These are phyloP conservation scores for Trematomus bernacchii DNA, from an alignment of 2,797 vertebrate species.

Conservation along the genomic window DNA sequence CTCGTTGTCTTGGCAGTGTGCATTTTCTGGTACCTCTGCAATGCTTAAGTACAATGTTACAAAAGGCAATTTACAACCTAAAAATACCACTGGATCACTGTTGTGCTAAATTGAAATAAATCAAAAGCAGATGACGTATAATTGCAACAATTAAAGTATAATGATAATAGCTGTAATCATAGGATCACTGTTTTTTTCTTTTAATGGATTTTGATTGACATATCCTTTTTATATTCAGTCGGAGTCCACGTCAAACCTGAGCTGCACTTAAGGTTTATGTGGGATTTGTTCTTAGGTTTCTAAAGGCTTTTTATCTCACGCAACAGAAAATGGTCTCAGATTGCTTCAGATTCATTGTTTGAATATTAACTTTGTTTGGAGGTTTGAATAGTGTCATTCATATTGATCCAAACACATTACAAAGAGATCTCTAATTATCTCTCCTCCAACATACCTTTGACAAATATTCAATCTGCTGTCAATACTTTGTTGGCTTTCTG, in stretches of 20 bases:
- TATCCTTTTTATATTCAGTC: conserved; percentile 21
- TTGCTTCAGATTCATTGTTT: conserved; percentile 31
- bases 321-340: conserved; percentile 15
- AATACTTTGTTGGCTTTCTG: conserved; percentile 44
- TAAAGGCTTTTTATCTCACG: background rate
- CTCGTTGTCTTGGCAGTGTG: conserved; percentile 19
- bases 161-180: conserved; percentile 51
- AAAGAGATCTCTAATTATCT: conserved; percentile 51
- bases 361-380: conserved; percentile 30
- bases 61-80: conserved; percentile 53
- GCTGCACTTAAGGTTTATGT: conserved; percentile 10
- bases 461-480: conserved; percentile 50
- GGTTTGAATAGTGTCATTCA: conserved; percentile 41
- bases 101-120: conserved; percentile 49
- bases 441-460: conserved; percentile 55
- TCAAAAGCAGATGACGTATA: conserved; percentile 42
- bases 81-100: conserved; percentile 40
- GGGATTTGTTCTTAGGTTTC: background rate
- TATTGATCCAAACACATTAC: conserved; percentile 51
- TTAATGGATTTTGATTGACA: conserved; percentile 34
- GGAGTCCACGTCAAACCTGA: conserved; percentile 17
- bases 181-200: conserved; percentile 19
- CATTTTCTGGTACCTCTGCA: background rate
- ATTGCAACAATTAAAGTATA: conserved; percentile 65
- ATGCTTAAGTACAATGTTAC: conserved; percentile 17